These are phyloP conservation scores for Meleagris gallopavo DNA, from an alignment of 2,113 vertebrate species.

Conservation along the genomic window DNA sequence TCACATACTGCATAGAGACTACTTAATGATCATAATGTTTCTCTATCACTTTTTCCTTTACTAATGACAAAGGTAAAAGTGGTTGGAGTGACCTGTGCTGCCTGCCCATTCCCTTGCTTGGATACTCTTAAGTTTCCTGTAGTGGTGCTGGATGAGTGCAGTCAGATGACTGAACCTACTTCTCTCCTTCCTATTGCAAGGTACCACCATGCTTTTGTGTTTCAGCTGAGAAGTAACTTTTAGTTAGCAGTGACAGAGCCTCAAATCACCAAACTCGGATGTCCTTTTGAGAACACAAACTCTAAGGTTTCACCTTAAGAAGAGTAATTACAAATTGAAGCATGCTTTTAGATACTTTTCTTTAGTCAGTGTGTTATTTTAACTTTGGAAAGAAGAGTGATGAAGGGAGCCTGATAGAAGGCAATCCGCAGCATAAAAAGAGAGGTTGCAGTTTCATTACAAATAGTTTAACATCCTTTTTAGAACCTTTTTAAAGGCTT, in stretches of 20 bases:
- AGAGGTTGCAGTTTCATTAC: accelerated
- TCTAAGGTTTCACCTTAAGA: accelerated
- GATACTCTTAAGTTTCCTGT: constrained; percentile 78
- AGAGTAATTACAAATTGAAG: background rate
- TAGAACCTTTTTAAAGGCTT: background rate
- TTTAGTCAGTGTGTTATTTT: background rate
- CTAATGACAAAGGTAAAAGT: constrained; percentile 73
- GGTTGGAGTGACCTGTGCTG: constrained; percentile 82
- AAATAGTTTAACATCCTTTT: background rate
- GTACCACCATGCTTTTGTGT: constrained; percentile 45
- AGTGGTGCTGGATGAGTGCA: constrained; percentile 84
- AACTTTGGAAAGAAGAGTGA: background rate
- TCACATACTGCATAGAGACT: background rate
- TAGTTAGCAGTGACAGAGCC: background rate
- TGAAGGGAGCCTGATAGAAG: background rate
- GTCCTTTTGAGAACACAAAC: accelerated
- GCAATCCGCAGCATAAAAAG: background rate
- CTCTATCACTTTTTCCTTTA: accelerated
- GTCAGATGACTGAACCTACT: constrained; percentile 83
- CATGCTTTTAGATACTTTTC: background rate
- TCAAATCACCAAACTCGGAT: background rate
- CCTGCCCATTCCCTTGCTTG: constrained; percentile 81
- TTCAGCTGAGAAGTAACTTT: background rate
- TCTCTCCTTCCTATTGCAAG: constrained; percentile 84
- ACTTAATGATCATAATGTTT: background rate